Evolutionary conservation across 2,888 invertebrate species (phyloP), one percentile per base, ranked within the genome.

Genomic region (Shargacucullia verbasci): DNA sequence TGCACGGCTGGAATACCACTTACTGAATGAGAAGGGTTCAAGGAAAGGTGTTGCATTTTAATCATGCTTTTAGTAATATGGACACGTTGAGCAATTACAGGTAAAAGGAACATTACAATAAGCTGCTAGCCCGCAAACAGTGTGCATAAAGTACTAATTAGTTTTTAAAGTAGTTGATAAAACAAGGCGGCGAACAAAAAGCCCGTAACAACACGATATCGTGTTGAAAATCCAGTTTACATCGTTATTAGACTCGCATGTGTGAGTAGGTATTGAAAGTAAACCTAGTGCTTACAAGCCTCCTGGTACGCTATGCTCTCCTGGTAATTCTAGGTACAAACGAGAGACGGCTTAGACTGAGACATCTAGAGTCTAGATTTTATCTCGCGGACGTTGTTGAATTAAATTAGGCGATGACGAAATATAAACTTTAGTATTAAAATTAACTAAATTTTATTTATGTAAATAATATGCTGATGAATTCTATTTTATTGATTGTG

Each of bases 241-340:
- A 54, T 44, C 29, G 47, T 40, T 69, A 15, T 6, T 15, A 45
- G 20, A 44, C 33, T 58, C 53, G 47, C 45, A 46, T 56, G 61
- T 67, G 69, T 79, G 75, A 70, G 76, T 73, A 73, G 65, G 68
- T 69, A 75, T 72, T 56, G 62, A 69, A 67, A 64, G 56, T 76
- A 79, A 86, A 79, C 83, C 83, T 90, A 92, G 91, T 90, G 79
- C 85, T 90, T 85, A 76, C 50, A 70, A 56, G 80, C 59, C 86
- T 84, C 82, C 78, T 70, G 44, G 56, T 62, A 62, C 31, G 50
- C 73, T 82, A 82, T 92, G 90, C 50, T 67, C 70, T 74, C 92
- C 91, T 92, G 81, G 92, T 93, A 89, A 78, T 83, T 88, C 85
- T 91, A 92, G 91, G 91, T 90, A 92, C 86, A 82, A 86, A 80